Base-by-base conservation (phyloP, 2,888 invertebrate genomes). In the Tridacna gigas region DNA sequence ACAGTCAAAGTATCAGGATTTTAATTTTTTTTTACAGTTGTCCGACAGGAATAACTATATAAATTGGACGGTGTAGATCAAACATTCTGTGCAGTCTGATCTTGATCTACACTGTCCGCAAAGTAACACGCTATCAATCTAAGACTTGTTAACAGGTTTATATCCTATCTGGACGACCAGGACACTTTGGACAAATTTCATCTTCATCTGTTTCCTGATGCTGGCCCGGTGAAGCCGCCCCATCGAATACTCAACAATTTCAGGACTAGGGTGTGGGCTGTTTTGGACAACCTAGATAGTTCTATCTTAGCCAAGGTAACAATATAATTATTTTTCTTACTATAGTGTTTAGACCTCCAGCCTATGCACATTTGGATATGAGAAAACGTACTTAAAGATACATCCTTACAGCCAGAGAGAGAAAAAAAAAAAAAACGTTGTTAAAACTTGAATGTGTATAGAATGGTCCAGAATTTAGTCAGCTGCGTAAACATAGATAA, bases 201-300 rank as follows among this genome's bases (percentile, higher is more conserved):
- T 61, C 12, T 74, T 5, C 84, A 87, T 48, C 77, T 87, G 25
- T 87, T 87, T 51, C 84, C 87, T 22, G 84, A 84, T 18, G 80
- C 80, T 12, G 84, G 80, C 11, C 2, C 67, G 2, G 71, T 75
- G 9, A 84, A 89, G 37, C 67, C 65, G 18, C 67, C 61, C 2
- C 26, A 48, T 18, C 74, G 63, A 7, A 78, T 67, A n/a, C 63
- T 80, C 67, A 66, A 66, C 15, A 75, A 61, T 11, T 37, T 82
- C 18, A 71, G 85, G 18, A 22, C 65, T 7, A 82, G 79, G 66
- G 48, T 88, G 13, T 88, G 88, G 88, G 73, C 45, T 12, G 74
- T 87, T 20, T 37, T 89, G n/a, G 88, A 89, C 76, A 85, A 86
- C 61, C 56, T 69, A 3, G 84, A 88, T 63, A 75, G 74, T 22